Evolutionary conservation across 2,797 vertebrate species (phyloP).

Genomic region (Sciaenops ocellatus): DNA sequence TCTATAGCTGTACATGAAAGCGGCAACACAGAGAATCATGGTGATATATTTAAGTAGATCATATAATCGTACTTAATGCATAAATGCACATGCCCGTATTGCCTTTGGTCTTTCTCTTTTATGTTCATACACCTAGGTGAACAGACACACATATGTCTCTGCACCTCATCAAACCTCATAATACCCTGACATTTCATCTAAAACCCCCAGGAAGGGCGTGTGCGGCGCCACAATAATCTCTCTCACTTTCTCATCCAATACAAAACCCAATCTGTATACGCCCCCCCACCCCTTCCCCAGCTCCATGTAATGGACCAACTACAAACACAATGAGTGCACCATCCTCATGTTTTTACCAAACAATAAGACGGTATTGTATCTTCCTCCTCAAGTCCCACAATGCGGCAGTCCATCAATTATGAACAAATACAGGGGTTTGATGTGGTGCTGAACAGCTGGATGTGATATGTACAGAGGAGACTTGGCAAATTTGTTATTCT

Average conservation of each 20-base stretch:
- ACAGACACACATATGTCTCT: constrained; percentile 24
- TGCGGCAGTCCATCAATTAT: constrained; percentile 66
- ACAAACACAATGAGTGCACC: constrained; percentile 27
- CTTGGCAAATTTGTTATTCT: constrained; percentile 51
- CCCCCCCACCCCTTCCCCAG: background rate
- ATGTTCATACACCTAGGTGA: constrained; percentile 44
- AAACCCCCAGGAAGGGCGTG: constrained; percentile 40
- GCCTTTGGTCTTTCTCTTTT: constrained; percentile 49
- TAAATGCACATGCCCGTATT: constrained; percentile 50
- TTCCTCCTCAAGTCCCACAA: constrained; percentile 35
- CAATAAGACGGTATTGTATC: constrained; percentile 31
- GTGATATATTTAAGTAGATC: constrained; percentile 60
- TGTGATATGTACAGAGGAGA: constrained; percentile 28
- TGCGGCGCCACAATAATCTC: constrained; percentile 37
- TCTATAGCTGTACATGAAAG: constrained; percentile 41
- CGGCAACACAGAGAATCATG: constrained; percentile 25
- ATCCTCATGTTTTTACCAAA: constrained; percentile 47
- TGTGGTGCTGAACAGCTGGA: constrained; percentile 52
- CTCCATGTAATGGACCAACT: constrained; percentile 26
- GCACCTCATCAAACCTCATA: constrained; percentile 54
- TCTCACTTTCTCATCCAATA: constrained; percentile 44
- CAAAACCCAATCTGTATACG: constrained; percentile 35
- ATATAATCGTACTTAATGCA: constrained; percentile 45
- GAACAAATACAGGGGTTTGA: constrained; percentile 57
- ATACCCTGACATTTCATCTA: constrained; percentile 59